Conservation (phyloP, 2,797 vertebrate genomes). For the Anguilla marmorata region DNA sequence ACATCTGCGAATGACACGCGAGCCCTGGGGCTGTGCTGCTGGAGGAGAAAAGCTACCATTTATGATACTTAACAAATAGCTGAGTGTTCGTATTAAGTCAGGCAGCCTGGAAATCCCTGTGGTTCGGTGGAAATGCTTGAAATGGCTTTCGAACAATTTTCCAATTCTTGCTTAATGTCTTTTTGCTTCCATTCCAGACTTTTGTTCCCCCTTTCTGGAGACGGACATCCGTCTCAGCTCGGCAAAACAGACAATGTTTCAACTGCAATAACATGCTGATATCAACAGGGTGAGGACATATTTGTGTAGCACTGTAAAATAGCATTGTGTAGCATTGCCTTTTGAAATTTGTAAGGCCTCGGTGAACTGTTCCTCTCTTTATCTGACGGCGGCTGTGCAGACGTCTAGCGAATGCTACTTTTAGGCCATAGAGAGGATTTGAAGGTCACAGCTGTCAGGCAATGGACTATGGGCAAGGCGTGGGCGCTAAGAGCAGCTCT, state of each 20-base stretch:
- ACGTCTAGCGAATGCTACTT: conserved; percentile 20
- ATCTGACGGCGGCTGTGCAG: conserved; percentile 17
- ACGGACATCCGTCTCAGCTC: background rate
- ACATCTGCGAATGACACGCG: conserved; percentile 40
- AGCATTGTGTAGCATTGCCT: background rate
- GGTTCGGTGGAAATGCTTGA: background rate
- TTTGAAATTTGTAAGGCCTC: background rate
- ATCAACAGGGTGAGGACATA: background rate
- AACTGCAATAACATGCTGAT: background rate
- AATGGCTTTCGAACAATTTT: background rate
- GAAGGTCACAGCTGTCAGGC: conserved; percentile 41
- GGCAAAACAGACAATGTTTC: background rate
- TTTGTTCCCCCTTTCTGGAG: background rate
- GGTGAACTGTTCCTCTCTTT: background rate
- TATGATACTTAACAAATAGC: conserved; percentile 48
- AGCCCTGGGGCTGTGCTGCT: conserved; percentile 29
- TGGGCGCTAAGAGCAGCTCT: conserved; percentile 27
- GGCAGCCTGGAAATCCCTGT: background rate
- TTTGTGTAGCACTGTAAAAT: background rate
- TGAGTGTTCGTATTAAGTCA: conserved; percentile 37
- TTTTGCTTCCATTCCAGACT: background rate
- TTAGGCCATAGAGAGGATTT: conserved; percentile 26
- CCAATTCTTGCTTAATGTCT: background rate
- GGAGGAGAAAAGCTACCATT: conserved; percentile 47
- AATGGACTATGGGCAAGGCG: background rate